phyloP scores from a whole-genome alignment of 2,113 vertebrate genomes.

The Hemicordylus capensis region DNA sequence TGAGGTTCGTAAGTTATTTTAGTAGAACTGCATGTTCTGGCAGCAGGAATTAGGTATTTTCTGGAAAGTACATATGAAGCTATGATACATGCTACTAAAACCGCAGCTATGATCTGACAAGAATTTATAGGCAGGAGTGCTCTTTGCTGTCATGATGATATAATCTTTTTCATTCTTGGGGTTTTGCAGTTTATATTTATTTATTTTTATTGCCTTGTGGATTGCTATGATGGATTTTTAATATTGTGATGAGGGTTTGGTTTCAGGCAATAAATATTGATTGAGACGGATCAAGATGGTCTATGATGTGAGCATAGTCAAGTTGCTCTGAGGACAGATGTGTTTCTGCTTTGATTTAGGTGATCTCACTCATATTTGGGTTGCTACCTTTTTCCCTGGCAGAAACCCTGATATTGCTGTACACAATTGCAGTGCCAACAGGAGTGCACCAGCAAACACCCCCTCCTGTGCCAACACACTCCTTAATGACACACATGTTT shows the following conservation, averaged over 20 bases:
- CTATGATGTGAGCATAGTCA: background rate
- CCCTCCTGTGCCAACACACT: too few species aligned
- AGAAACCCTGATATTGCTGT: too few species aligned
- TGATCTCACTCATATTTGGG: constrained; percentile 21
- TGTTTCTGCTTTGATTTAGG: constrained; percentile 24
- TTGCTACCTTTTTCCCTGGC: too few species aligned
- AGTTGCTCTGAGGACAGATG: constrained; percentile 9
- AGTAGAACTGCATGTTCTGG: background rate
- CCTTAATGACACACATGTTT: too few species aligned
- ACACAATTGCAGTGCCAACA: background rate
- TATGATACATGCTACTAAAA: background rate
- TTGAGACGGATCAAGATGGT: background rate
- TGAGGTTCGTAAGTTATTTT: too few species aligned
- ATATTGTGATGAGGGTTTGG: background rate
- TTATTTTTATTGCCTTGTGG: background rate
- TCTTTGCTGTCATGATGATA: background rate
- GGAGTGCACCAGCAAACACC: too few species aligned
- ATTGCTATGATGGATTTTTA: background rate
- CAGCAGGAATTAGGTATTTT: background rate
- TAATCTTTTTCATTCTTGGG: background rate
- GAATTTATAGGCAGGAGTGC: background rate
- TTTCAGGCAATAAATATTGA: background rate
- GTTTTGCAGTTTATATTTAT: background rate
- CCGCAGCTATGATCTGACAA: background rate
- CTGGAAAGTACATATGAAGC: background rate